Evolutionary conservation across 2,113 vertebrate genomes (phyloP), one percentile per base, ranked within the genome.

Genomic region (Pelecanus crispus): DNA sequence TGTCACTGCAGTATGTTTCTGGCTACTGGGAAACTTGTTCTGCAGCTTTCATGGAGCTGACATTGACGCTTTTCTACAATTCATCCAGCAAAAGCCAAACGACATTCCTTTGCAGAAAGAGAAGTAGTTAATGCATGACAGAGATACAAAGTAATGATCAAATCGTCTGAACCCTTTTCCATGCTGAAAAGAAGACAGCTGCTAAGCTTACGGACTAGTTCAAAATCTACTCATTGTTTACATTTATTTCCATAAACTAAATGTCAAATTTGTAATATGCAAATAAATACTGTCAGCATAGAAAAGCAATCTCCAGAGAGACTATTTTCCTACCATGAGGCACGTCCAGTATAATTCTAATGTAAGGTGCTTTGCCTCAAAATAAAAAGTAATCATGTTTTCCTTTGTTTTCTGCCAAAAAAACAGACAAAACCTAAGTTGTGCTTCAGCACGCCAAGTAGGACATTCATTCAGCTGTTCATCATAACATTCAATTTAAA

Each of bases 211-310:
- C 12, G 22, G 75, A 55, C n/a, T 32, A 28, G 28, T 77, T 91
- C 74, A 92, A 85, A 97, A 94, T 45, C 70, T 78, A 80, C 45
- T 88, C 58, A 47, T 77, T 84, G 80, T 92, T 94, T 92, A 80
- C 45, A 92, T 91, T 78, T 81, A 88, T 88, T 94, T 89, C 84
- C 77, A 93, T 79, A 71, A 92, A 74, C 56, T 36, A 86, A 94
- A 52, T 40, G 44, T 63, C 63, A 71, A 56, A 67, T 95, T 75
- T 91, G 59, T 92, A 92, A 91, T 72, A 93, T 52, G 75, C 80
- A 94, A 90, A 89, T 92, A 88, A 92, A 88, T 50, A 83, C n/a
- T 74, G 74, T 36, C 83, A 65, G 40, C 34, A 83, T 50, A 92
- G 47, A 85, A 74, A 94, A 89, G 81, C 83, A 71, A 28, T 40